These are phyloP conservation scores for Dicyrtomina minuta DNA, from an alignment of 2,888 invertebrate genomes.

Conservation along the genomic window DNA sequence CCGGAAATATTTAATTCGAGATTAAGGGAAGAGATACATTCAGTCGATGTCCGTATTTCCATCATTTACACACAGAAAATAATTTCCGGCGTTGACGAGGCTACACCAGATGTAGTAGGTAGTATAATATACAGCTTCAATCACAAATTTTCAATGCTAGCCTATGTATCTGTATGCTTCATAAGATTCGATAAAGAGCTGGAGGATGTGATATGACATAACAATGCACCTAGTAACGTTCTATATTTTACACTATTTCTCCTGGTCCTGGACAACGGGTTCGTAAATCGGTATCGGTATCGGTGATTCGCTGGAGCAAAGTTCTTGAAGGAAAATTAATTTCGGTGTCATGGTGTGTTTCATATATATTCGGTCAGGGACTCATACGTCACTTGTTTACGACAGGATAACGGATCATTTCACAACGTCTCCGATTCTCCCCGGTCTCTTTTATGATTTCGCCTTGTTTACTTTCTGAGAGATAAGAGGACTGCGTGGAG, in stretches of 20 bases:
- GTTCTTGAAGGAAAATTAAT: slow-evolving; percentile 21
- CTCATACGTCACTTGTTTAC: slow-evolving; percentile 20
- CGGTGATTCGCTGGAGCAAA: slow-evolving; percentile 1
- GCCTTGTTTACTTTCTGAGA: slow-evolving; percentile 8
- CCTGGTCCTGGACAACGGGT: background rate
- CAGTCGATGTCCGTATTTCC: too few species aligned
- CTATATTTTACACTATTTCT: background rate
- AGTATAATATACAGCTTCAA: too few species aligned
- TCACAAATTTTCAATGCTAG: too few species aligned
- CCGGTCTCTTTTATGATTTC: background rate
- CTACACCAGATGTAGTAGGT: too few species aligned
- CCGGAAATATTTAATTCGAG: too few species aligned
- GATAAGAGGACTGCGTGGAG: slow-evolving; percentile 3
- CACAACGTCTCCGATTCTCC: slow-evolving; percentile 10
- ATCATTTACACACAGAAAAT: too few species aligned
- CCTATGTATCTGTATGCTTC: background rate
- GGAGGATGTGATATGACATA: too few species aligned
- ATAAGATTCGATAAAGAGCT: background rate
- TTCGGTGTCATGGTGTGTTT: slow-evolving; percentile 17
- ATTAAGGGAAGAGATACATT: too few species aligned
- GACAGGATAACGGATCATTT: slow-evolving; percentile 26
- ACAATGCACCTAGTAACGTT: too few species aligned
- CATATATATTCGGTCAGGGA: slow-evolving; percentile 14
- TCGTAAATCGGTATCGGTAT: too few species aligned
- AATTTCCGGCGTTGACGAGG: too few species aligned